A percentile compares a stretch with the other conserved stretches of the same genome.
phyloP scores from a whole-genome alignment of 2,113 vertebrate species.

The Glaucidium brasilianum region DNA sequence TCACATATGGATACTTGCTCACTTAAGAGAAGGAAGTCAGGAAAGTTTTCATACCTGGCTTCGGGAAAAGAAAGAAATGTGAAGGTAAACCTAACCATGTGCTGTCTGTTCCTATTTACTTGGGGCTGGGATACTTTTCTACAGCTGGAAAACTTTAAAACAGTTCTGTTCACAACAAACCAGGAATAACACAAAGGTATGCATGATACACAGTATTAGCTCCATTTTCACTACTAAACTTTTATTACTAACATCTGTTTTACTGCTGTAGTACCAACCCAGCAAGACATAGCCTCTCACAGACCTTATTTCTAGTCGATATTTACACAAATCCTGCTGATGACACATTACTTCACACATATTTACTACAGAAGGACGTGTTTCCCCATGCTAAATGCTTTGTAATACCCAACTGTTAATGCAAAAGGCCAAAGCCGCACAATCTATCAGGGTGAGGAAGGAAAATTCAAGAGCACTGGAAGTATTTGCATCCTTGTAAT shows the following conservation, averaged over 20 bases:
- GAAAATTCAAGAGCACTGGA: background rate
- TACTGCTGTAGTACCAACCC: background rate
- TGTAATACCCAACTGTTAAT: background rate
- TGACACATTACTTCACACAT: background rate
- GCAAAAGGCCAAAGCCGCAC: background rate
- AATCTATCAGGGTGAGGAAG: background rate
- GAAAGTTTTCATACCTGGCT: background rate
- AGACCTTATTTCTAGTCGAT: background rate
- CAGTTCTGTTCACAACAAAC: background rate
- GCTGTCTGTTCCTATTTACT: background rate
- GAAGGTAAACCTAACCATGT: background rate
- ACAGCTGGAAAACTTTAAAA: background rate
- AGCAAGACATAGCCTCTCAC: background rate
- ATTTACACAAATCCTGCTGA: background rate
- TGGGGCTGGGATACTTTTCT: background rate
- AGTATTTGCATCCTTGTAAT: background rate
- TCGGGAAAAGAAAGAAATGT: background rate
- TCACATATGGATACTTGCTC: accelerated
- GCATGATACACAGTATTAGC: background rate
- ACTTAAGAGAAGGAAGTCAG: background rate
- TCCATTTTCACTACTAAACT: background rate
- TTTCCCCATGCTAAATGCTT: background rate
- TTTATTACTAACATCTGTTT: background rate
- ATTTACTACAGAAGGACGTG: background rate
- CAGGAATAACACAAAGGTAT: background rate